A percentile compares a stretch with the other conserved stretches of the same genome.
These are phyloP conservation scores for Agrilus cyanescens DNA, from an alignment of 2,888 invertebrate species.

Conservation along the genomic window DNA sequence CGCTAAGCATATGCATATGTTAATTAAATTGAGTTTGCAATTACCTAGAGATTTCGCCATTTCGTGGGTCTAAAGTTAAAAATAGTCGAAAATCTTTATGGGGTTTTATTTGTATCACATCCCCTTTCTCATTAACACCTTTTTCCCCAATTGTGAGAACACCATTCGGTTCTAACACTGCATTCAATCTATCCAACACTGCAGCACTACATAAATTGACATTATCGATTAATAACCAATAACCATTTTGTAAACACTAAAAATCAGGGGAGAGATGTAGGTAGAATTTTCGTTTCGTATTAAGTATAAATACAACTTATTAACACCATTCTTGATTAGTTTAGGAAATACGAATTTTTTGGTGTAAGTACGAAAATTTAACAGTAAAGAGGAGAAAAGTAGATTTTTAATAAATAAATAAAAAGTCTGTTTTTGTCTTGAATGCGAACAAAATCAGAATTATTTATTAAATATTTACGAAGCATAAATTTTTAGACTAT, in stretches of 20 bases:
- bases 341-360: no score
- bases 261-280: no score
- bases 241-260: slow-evolving; percentile 64
- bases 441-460: slow-evolving; percentile 1
- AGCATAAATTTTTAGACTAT: not conserved
- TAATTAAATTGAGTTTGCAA: no score
- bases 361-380: no score
- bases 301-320: no score
- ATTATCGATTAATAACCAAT: slow-evolving; percentile 80
- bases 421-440: no score
- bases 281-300: no score
- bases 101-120: slow-evolving; percentile 62
- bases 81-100: slow-evolving; percentile 89
- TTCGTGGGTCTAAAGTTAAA: slow-evolving; percentile 86
- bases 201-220: slow-evolving; percentile 95
- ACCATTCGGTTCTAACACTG: slow-evolving; percentile 87
- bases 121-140: slow-evolving; percentile 61
- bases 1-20: no score
- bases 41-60: slow-evolving; percentile 87
- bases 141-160: slow-evolving; percentile 82
- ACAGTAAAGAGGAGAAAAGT: no score
- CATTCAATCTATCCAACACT: slow-evolving; percentile 92
- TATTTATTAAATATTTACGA: not conserved
- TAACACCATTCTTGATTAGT: no score
- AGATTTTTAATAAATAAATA: no score